Conservation (phyloP, 2,797 vertebrate species). For the Eulemur mongoz region DNA sequence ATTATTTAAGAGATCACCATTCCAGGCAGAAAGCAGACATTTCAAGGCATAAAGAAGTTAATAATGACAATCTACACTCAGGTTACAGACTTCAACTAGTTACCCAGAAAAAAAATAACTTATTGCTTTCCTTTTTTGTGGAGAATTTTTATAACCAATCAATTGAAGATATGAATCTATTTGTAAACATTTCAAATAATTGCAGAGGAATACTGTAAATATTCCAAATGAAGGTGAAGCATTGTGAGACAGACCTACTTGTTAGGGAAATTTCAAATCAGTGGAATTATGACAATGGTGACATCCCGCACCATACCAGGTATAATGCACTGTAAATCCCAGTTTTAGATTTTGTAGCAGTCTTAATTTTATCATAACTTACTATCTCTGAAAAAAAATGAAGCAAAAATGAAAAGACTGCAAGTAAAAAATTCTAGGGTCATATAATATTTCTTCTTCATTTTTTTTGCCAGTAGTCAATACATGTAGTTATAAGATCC, state of each 20-base stretch:
- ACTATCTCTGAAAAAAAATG: not conserved
- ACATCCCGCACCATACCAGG: not conserved
- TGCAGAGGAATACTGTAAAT: not conserved
- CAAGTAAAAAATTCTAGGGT: not conserved
- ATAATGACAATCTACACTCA: not conserved
- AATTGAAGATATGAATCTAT: not conserved
- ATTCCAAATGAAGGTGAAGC: constrained; percentile 12
- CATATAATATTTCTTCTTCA: constrained; percentile 3
- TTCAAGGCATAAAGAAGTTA: not conserved
- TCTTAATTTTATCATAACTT: not conserved
- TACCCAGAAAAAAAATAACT: constrained; percentile 26
- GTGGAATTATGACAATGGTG: not conserved
- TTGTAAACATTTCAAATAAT: constrained; percentile 29
- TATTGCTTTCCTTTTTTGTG: not conserved
- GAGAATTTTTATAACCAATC: constrained; percentile 23
- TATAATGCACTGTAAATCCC: not conserved
- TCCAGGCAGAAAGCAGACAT: not conserved
- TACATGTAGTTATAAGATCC: not conserved
- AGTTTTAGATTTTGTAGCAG: constrained; percentile 2
- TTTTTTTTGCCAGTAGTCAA: not conserved
- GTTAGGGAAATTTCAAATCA: not conserved
- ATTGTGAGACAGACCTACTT: not conserved
- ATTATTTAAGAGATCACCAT: not conserved
- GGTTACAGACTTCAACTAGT: not conserved
- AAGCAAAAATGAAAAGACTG: not conserved